Evolutionary conservation across 2,888 invertebrate species (phyloP), one percentile per base, ranked within the genome.

Genomic region (Incurvaria masculella): DNA sequence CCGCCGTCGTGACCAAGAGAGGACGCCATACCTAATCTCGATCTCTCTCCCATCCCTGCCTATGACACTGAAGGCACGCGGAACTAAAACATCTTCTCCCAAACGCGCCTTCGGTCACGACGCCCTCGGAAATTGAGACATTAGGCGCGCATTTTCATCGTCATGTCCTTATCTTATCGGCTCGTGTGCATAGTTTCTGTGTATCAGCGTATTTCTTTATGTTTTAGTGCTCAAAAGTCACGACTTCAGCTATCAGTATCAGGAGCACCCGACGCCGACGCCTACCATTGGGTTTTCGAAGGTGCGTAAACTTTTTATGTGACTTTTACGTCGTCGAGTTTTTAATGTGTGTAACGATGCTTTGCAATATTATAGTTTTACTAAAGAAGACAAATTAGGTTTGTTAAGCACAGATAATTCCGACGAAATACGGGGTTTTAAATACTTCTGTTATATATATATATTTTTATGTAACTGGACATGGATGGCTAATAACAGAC

Each of bases 201-300:
- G n/a, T n/a, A n/a, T n/a, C n/a, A n/a, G n/a, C n/a, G n/a, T n/a
- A 69, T 76, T 78, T 78, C 75, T 71, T 72, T 80, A 71, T 80
- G 80, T 91, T 90, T 68, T 88, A 94, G 94, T 92, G 69, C 88
- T 92, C 79, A 92, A 92, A 74, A 86, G 87, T 75, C 86, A 86
- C 78, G 88, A 88, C 68, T 81, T 84, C 66, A 83, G 66, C 62
- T 76, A 79, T 71, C 76, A 79, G 74, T 79, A 84, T 75, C 81
- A 86, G 70, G 85, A 86, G 70, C 85, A 85, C 70, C 79, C 85
- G 59, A 73, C 72, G 62, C 86, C 86, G 64, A 90, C 90, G 66
- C 91, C 91, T 64, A 90, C 90, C 81, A 89, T 91, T 71, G 93
- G 93, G 72, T 94, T 94, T 81, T 93, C 93, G 63, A 93, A 93